Conservation (phyloP, 2,888 invertebrate species). For the Spatulosminthurus flaviceps region DNA sequence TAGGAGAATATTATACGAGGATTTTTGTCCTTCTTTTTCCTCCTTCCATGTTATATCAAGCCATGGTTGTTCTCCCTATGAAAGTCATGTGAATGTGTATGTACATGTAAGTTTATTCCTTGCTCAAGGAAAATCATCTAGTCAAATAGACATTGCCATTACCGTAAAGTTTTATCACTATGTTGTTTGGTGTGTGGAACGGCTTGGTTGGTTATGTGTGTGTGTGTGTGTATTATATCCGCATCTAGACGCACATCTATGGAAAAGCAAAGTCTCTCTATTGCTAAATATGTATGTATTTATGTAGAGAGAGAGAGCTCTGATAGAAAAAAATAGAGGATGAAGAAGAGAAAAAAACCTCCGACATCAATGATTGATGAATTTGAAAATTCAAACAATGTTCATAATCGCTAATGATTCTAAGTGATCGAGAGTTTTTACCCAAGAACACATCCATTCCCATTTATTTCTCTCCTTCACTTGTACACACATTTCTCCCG, state of each 20-base stretch:
- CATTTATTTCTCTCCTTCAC: conserved; percentile 24
- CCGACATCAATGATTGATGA: conserved; percentile 59
- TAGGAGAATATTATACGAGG: conserved; percentile 34
- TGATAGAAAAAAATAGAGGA: conserved; percentile 9
- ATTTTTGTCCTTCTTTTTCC: not conserved
- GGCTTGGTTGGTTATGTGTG: not conserved
- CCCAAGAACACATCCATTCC: conserved; percentile 32
- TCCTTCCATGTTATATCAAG: not conserved
- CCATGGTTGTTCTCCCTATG: too few species aligned
- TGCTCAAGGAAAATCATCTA: conserved; percentile 47
- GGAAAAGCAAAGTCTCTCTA: not conserved
- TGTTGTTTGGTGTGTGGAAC: conserved; percentile 21
- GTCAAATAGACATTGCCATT: conserved; percentile 47
- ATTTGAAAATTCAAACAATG: conserved; percentile 57
- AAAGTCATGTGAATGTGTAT: too few species aligned
- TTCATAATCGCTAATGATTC: conserved; percentile 59
- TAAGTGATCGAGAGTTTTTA: conserved; percentile 48
- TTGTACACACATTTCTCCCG: conserved; percentile 22
- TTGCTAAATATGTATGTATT: not conserved
- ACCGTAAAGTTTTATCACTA: conserved; percentile 50
- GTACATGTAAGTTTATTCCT: not conserved
- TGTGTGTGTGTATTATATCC: too few species aligned
- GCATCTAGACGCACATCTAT: too few species aligned
- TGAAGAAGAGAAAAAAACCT: conserved; percentile 49
- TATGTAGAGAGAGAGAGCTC: not conserved